Conservation (phyloP, 1,140 invertebrate genomes). For the Scaptomyza montana region DNA sequence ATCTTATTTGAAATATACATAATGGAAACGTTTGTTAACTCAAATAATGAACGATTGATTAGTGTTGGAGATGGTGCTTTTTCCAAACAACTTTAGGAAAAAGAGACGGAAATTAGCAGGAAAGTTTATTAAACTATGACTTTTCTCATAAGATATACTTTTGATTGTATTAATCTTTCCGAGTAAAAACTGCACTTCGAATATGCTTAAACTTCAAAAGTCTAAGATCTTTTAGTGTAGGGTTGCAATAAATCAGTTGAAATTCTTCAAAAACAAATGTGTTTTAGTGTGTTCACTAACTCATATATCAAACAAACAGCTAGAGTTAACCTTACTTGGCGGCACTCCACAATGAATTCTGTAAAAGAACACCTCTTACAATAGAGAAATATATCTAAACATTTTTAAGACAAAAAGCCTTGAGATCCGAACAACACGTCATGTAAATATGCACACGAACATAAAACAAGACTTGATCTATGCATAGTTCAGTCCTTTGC, state of each 20-base stretch:
- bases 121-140: too few species aligned
- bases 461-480: constrained; percentile 36
- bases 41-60: too few species aligned
- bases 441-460: constrained; percentile 40
- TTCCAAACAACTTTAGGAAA: too few species aligned
- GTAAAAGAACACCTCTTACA: constrained; percentile 45
- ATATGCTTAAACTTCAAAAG: too few species aligned
- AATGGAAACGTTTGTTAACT: not conserved
- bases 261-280: not conserved
- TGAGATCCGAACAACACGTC: constrained; percentile 28
- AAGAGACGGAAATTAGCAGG: too few species aligned
- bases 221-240: too few species aligned
- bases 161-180: too few species aligned
- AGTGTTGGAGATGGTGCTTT: too few species aligned
- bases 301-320: constrained; percentile 30
- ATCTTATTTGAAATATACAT: not conserved
- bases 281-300: not conserved
- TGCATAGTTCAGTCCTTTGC: constrained; percentile 25
- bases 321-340: constrained; percentile 3
- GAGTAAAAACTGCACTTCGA: too few species aligned
- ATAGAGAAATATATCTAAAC: constrained; percentile 4
- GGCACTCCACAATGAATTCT: constrained; percentile 41
- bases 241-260: not conserved
- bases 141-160: too few species aligned
- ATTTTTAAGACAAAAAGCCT: constrained; percentile 37